Evolutionary conservation across 2,113 vertebrate genomes (phyloP).

Genomic region (Callaeas wilsoni): DNA sequence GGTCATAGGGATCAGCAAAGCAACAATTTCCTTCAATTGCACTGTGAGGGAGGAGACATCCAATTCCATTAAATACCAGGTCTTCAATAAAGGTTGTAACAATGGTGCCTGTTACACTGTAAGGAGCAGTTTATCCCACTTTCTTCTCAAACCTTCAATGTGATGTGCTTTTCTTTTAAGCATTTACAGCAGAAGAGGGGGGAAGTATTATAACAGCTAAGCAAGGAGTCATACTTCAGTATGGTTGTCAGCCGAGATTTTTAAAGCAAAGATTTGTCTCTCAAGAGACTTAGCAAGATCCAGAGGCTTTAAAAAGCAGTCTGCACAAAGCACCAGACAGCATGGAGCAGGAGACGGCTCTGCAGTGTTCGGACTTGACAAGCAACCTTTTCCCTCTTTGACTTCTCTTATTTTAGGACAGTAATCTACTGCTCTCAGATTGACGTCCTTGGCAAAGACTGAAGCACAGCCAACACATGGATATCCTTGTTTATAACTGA

Average conservation of each 20-base stretch:
- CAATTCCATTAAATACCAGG: not conserved
- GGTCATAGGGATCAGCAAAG: not conserved
- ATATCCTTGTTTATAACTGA: not conserved
- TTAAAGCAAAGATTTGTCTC: not conserved
- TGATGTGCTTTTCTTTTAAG: not conserved
- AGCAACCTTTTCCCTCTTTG: slow-evolving; percentile 17
- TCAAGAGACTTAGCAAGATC: not conserved
- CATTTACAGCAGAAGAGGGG: not conserved
- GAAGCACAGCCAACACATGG: not conserved
- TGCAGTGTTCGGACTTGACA: not conserved
- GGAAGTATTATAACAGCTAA: not conserved
- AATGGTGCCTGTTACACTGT: not conserved
- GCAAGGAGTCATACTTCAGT: not conserved
- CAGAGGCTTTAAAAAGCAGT: not conserved
- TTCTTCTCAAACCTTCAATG: not conserved
- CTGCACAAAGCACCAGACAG: not conserved
- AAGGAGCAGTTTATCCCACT: not conserved
- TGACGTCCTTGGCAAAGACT: not conserved
- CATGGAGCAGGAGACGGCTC: not conserved
- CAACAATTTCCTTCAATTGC: not conserved
- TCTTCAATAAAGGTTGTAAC: not conserved
- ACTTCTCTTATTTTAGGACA: slow-evolving; percentile 1
- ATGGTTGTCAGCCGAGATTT: not conserved
- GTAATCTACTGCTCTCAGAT: not conserved
- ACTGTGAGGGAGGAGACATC: not conserved